These are phyloP conservation scores for Buathra laborator DNA, from an alignment of 2,888 invertebrate species.

Conservation along the genomic window DNA sequence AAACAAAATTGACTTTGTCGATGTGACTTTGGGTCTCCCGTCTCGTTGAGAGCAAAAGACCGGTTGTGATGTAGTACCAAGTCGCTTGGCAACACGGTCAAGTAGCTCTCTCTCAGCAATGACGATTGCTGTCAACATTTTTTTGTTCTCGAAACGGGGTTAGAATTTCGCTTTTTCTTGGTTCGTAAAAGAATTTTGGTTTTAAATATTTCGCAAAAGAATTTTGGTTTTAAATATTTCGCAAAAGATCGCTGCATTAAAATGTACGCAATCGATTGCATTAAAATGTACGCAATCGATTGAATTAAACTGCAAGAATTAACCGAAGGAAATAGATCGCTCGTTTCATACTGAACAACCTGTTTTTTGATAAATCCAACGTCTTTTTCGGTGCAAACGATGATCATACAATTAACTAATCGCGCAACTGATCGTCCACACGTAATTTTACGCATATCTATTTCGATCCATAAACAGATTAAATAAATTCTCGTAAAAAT, in stretches of 20 bases:
- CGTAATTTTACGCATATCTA: neutral
- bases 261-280: neutral
- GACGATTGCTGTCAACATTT: slow-evolving; percentile 8
- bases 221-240: too few species aligned
- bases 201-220: neutral
- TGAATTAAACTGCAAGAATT: neutral
- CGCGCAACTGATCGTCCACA: neutral
- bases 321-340: neutral
- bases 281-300: neutral
- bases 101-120: slow-evolving; percentile 3
- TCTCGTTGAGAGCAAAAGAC: slow-evolving; percentile 26
- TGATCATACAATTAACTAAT: neutral
- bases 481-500: neutral
- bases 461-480: neutral
- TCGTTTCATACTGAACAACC: neutral
- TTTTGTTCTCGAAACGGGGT: neutral
- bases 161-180: neutral
- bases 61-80: slow-evolving; percentile 49
- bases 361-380: neutral
- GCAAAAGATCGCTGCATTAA: neutral
- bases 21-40: neutral
- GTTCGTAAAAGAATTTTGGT: neutral
- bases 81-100: slow-evolving; percentile 60
- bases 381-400: neutral
- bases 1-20: neutral